A percentile compares a stretch with the other conserved stretches of the same genome.
These are phyloP conservation scores for Hyposoter dolosus DNA, from an alignment of 2,888 invertebrate species.

Conservation along the genomic window DNA sequence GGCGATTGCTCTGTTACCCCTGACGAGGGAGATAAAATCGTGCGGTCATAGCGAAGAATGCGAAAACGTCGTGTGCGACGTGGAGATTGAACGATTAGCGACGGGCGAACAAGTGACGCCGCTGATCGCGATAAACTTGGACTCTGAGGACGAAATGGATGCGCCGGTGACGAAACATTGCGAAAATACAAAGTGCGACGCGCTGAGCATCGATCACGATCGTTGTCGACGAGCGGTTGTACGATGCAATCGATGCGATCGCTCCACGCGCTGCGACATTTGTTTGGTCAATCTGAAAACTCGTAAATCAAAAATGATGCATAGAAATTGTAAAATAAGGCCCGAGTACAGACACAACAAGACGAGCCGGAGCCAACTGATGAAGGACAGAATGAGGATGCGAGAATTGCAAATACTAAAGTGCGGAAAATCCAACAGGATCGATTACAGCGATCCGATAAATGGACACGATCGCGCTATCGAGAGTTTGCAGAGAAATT, in stretches of 20 bases:
- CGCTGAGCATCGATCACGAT: constrained; percentile 82
- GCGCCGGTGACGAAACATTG: constrained; percentile 81
- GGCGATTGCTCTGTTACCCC: constrained; percentile 78
- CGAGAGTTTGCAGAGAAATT: constrained; percentile 78
- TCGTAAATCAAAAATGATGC: constrained; percentile 76
- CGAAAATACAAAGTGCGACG: constrained; percentile 74
- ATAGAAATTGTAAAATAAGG: constrained; percentile 78
- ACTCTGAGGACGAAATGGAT: constrained; percentile 77
- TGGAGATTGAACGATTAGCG: constrained; percentile 77
- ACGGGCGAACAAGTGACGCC: constrained; percentile 75
- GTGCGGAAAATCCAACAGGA: constrained; percentile 74
- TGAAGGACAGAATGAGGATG: constrained; percentile 80
- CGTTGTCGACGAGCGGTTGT: constrained; percentile 78
- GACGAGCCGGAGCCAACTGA: constrained; percentile 75
- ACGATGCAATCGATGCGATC: constrained; percentile 73
- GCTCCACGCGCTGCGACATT: constrained; percentile 77
- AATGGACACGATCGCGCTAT: constrained; percentile 76
- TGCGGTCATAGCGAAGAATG: constrained; percentile 82
- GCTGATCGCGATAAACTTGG: constrained; percentile 77
- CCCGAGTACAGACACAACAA: constrained; percentile 79
- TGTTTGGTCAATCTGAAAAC: constrained; percentile 77
- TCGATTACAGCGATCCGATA: constrained; percentile 78
- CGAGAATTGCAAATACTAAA: constrained; percentile 80
- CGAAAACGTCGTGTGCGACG: constrained; percentile 80
- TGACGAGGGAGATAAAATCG: constrained; percentile 73